Evolutionary conservation across 2,888 invertebrate species (phyloP).

Genomic region (Drosophila tanythrix): DNA sequence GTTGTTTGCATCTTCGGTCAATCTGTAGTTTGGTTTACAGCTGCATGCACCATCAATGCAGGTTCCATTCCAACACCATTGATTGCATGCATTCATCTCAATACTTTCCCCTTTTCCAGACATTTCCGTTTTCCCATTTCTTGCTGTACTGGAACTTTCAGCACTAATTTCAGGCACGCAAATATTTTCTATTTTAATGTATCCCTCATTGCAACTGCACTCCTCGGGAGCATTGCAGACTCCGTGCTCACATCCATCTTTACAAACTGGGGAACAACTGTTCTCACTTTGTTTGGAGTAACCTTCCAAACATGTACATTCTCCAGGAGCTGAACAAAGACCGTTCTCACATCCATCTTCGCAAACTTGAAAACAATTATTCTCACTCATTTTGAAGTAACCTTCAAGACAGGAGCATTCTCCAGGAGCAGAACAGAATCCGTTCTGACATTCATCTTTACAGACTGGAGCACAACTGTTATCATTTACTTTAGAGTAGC

Average conservation of each 20-base stretch:
- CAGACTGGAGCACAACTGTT: conserved; percentile 15
- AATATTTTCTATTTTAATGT: not conserved
- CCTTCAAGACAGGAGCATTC: conserved; percentile 27
- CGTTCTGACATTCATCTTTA: conserved; percentile 19
- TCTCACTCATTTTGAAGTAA: not conserved
- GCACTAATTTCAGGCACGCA: conserved; percentile 14
- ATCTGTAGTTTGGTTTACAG: conserved; percentile 35
- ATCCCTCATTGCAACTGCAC: conserved; percentile 35
- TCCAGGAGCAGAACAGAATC: conserved; percentile 24
- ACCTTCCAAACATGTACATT: conserved; percentile 29
- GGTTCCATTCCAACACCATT: conserved; percentile 55
- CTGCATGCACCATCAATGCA: conserved; percentile 44
- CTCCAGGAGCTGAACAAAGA: conserved; percentile 19
- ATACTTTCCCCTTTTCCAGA: not conserved
- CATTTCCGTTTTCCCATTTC: not conserved
- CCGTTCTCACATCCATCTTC: conserved; percentile 28
- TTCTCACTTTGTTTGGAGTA: not conserved
- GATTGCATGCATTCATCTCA: conserved; percentile 11
- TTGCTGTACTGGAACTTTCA: not conserved
- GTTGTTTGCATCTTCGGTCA: conserved; percentile 22
- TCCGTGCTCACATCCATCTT: conserved; percentile 37
- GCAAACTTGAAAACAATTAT: conserved; percentile 31
- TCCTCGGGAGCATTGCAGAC: conserved; percentile 25
- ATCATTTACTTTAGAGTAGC: not conserved
- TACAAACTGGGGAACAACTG: conserved; percentile 26